A percentile compares a stretch with the other conserved stretches of the same genome.
Conservation (phyloP, 2,888 invertebrate genomes). For the Heliconius ethilla region DNA sequence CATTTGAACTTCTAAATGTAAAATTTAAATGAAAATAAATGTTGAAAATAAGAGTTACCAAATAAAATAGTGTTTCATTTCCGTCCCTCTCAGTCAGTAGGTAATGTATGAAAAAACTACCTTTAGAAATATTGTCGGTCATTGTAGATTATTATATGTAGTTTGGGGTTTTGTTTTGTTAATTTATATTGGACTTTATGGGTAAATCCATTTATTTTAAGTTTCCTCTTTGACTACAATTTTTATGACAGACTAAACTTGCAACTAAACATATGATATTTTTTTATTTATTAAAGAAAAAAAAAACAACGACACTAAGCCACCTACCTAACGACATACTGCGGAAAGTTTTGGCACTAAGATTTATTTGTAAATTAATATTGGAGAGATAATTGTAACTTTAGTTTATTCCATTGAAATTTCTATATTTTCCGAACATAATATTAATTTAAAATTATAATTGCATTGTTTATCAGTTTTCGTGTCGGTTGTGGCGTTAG, state of each 20-base stretch:
- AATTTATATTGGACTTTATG: no score
- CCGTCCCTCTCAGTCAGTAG: no score
- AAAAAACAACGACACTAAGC: not conserved
- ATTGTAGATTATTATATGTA: no score
- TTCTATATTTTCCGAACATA: not conserved
- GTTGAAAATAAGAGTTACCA: conserved; percentile 30
- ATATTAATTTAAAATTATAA: not conserved
- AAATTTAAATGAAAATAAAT: conserved; percentile 22
- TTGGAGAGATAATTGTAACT: not conserved
- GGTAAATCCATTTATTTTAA: no score
- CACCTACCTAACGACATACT: not conserved
- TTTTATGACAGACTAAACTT: no score
- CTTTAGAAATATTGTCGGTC: no score
- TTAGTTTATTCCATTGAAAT: not conserved
- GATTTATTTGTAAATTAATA: not conserved
- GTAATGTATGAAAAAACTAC: no score
- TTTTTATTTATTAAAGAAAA: not conserved
- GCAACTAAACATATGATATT: no score
- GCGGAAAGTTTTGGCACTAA: not conserved
- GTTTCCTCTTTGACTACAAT: no score
- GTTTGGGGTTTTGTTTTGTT: no score
- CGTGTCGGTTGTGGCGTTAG: not conserved
- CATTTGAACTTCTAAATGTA: conserved; percentile 8
- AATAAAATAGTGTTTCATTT: conserved; percentile 3
- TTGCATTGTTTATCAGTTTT: not conserved